Percentiles rank a stretch among this genome's conserved stretches.
Conservation (phyloP, 1,140 invertebrate species). For the Lepidotrigona ventralis region DNA sequence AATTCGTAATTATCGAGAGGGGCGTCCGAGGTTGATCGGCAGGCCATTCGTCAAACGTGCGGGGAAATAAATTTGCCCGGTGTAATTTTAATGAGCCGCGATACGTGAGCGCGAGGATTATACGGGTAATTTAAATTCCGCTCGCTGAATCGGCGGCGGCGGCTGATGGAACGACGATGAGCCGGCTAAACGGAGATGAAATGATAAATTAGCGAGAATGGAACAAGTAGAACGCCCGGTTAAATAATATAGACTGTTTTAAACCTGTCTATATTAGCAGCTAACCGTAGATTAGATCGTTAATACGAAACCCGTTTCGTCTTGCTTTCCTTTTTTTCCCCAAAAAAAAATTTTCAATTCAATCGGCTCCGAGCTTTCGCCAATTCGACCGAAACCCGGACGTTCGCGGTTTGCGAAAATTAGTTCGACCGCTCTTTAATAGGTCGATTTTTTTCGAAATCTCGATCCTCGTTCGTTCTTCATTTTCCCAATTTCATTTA, state of each 20-base stretch:
- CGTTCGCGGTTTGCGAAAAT: not conserved
- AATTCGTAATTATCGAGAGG: not conserved
- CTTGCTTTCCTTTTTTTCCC: too few species aligned
- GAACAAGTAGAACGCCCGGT: not conserved
- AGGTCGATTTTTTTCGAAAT: not conserved
- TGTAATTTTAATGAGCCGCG: constrained; percentile 6
- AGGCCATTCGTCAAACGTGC: too few species aligned
- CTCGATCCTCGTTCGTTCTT: not conserved
- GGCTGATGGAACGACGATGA: constrained; percentile 6
- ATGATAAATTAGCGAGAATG: constrained; percentile 21
- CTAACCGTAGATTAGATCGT: not conserved
- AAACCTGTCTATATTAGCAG: constrained; percentile 7
- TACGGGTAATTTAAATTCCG: constrained; percentile 27
- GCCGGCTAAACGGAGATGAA: constrained; percentile 6
- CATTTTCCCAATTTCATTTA: too few species aligned
- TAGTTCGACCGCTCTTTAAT: not conserved
- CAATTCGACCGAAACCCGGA: too few species aligned
- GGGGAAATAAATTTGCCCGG: constrained; percentile 2
- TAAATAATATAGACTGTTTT: constrained; percentile 6
- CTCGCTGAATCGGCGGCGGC: constrained; percentile 1
- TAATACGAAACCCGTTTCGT: not conserved
- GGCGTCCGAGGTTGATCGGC: rapidly evolving
- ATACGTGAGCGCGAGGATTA: not conserved
- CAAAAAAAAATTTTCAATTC: too few species aligned
- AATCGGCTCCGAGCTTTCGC: too few species aligned